Evolutionary conservation across 2,888 invertebrate species (phyloP).

Genomic region (Drosophila niveifrons): DNA sequence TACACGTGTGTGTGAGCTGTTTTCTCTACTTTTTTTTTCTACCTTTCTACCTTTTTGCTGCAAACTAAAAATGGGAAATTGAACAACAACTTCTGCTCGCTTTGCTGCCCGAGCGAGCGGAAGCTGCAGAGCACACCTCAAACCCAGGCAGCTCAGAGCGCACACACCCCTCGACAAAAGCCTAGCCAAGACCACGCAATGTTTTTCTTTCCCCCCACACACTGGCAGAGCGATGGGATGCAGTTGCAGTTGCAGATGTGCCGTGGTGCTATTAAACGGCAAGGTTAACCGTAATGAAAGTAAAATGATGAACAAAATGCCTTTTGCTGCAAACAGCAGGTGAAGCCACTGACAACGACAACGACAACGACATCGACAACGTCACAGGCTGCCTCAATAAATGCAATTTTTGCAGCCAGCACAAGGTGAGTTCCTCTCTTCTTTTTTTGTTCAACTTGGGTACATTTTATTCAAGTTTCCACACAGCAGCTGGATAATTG

Average conservation of each 20-base stretch:
- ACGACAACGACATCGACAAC: background rate
- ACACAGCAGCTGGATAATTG: conserved; percentile 43
- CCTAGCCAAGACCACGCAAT: conserved; percentile 17
- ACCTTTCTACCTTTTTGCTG: conserved; percentile 33
- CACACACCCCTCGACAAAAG: background rate
- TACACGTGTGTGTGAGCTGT: conserved; percentile 40
- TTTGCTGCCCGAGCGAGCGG: conserved; percentile 83
- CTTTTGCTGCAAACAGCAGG: conserved; percentile 44
- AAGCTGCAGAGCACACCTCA: conserved; percentile 58
- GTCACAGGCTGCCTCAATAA: conserved; percentile 24
- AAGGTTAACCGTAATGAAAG: conserved; percentile 82
- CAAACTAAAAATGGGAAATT: conserved; percentile 81
- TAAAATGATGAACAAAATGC: conserved; percentile 79
- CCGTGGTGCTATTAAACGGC: conserved; percentile 63
- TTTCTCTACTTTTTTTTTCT: conserved; percentile 16
- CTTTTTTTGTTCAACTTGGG: conserved; percentile 22
- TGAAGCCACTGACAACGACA: background rate
- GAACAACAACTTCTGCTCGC: conserved; percentile 84
- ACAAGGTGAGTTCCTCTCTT: conserved; percentile 4
- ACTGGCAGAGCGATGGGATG: background rate
- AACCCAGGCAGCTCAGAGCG: background rate
- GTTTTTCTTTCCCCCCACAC: conserved; percentile 22
- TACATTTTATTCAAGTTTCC: conserved; percentile 29
- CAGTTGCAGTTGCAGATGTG: conserved; percentile 26
- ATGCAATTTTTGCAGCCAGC: conserved; percentile 42